Percentiles rank a stretch among this genome's conserved stretches.
Conservation (phyloP, 2,797 vertebrate species). For the Emydoidea blandingii region DNA sequence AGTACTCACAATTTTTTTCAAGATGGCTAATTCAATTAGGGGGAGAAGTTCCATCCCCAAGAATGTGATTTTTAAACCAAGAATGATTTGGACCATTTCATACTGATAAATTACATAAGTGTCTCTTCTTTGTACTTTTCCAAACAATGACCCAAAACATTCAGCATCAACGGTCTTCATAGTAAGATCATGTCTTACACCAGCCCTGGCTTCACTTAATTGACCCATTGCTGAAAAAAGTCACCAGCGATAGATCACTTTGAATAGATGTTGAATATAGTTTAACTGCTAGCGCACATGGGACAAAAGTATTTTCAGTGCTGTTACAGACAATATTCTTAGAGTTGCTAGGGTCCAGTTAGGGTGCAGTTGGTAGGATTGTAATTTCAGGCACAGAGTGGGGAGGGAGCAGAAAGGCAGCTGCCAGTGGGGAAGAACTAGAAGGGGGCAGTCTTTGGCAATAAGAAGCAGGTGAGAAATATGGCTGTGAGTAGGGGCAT, state of each 20-base stretch:
- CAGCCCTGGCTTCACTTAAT: neutral
- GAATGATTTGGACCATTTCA: neutral
- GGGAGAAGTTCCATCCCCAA: neutral
- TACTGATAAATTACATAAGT: neutral
- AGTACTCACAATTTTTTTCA: neutral
- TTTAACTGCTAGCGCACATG: neutral
- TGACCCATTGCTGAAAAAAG: neutral
- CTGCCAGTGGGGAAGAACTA: neutral
- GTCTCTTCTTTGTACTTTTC: neutral
- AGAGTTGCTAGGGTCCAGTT: neutral
- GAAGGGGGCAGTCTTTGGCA: neutral
- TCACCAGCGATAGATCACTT: neutral
- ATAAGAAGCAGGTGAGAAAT: neutral
- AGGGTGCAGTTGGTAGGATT: neutral
- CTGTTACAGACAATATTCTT: neutral
- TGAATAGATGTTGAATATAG: neutral
- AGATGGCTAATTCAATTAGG: accelerated
- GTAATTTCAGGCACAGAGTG: neutral
- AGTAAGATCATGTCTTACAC: neutral
- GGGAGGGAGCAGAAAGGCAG: neutral
- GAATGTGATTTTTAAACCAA: neutral
- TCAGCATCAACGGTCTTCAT: neutral
- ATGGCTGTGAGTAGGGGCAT: neutral
- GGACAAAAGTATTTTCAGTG: neutral
- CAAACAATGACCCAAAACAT: neutral